Evolutionary conservation across 2,797 vertebrate species (phyloP).

Genomic region (Tinamus major): DNA sequence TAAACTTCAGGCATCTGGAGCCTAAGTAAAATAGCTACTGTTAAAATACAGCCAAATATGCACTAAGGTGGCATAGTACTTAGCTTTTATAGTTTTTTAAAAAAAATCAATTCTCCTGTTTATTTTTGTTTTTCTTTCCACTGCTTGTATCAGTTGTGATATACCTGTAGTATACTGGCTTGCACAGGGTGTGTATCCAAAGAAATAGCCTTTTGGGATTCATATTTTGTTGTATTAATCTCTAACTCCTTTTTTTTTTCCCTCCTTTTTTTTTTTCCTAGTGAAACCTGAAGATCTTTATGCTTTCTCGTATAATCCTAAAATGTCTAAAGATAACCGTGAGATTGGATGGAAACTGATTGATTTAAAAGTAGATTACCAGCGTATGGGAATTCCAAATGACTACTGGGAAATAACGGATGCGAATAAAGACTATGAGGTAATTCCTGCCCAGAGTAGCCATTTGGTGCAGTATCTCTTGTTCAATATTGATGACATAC

Average conservation of each 20-base stretch:
- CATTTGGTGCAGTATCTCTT: background rate
- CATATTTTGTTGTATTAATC: background rate
- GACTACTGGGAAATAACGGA: slow-evolving; percentile 81
- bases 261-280: slow-evolving; percentile 39
- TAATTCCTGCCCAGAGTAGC: slow-evolving; percentile 56
- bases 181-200: background rate
- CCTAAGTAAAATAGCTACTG: rapidly evolving
- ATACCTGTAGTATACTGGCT: rapidly evolving
- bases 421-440: slow-evolving; percentile 83
- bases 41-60: background rate
- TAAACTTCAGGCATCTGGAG: background rate
- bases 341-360: slow-evolving; percentile 80
- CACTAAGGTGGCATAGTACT: background rate
- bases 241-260: slow-evolving; percentile 20
- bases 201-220: background rate
- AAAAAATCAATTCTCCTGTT: background rate
- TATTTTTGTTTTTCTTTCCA: background rate
- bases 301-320: slow-evolving; percentile 85
- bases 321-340: slow-evolving; percentile 78
- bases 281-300: slow-evolving; percentile 83
- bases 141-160: background rate
- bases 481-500: background rate
- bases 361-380: slow-evolving; percentile 80
- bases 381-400: slow-evolving; percentile 84
- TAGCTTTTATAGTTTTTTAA: background rate